Percentiles rank a stretch among this genome's conserved stretches.
Evolutionary conservation across 2,888 invertebrate species (phyloP).

Genomic region (Dendrolimus pini): DNA sequence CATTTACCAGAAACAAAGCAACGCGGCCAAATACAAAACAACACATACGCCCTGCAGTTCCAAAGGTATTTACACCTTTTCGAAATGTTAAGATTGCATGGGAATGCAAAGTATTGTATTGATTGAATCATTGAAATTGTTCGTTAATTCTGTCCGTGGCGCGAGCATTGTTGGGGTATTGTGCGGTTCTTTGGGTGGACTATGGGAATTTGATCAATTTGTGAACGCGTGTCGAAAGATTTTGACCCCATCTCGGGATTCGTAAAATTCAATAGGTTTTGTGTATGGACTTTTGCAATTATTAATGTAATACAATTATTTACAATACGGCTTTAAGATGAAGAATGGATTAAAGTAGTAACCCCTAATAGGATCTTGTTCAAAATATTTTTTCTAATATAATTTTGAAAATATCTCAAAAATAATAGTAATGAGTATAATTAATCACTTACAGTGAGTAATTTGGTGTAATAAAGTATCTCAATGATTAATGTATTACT

Average conservation of each 20-base stretch:
- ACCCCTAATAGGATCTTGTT: no score
- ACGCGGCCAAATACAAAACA: not conserved
- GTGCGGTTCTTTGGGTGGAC: constrained; percentile 56
- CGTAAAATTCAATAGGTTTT: constrained; percentile 45
- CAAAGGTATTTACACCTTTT: constrained; percentile 13
- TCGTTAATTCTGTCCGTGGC: constrained; percentile 48
- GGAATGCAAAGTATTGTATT: constrained; percentile 72
- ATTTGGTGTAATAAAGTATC: no score
- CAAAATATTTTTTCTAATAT: no score
- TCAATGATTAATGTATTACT: no score
- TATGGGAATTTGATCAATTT: constrained; percentile 73
- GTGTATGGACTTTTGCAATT: constrained; percentile 17
- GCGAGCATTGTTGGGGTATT: constrained; percentile 40
- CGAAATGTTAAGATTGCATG: constrained; percentile 61
- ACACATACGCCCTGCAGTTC: not conserved
- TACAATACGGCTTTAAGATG: not conserved
- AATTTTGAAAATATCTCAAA: no score
- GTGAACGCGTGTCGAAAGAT: constrained; percentile 55
- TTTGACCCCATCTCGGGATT: constrained; percentile 44
- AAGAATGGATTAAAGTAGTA: not conserved
- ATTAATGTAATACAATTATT: not conserved
- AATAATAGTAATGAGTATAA: no score
- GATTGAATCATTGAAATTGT: constrained; percentile 70
- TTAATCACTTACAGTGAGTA: no score
- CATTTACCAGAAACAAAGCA: constrained; percentile 22